A percentile compares a stretch with the other conserved stretches of the same genome.
Evolutionary conservation across 2,888 invertebrate species (phyloP).

Genomic region (Phania funesta): DNA sequence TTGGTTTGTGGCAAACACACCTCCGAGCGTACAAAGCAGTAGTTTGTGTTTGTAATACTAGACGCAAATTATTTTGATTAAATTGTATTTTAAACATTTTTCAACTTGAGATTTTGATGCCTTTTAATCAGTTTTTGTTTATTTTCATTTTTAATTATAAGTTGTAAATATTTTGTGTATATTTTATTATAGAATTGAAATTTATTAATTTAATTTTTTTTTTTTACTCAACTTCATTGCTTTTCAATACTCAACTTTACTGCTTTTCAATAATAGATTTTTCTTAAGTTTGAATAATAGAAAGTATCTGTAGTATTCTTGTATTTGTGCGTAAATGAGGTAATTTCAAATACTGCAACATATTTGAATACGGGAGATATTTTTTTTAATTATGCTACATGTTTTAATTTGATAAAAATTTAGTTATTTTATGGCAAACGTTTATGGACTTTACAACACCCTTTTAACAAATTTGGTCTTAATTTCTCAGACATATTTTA

Average conservation of each 20-base stretch:
- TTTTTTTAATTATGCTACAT: no score
- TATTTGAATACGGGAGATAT: no score
- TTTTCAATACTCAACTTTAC: background rate
- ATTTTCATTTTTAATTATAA: constrained; percentile 49
- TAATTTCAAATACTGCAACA: no score
- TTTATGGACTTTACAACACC: no score
- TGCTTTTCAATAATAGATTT: background rate
- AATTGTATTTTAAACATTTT: constrained; percentile 7
- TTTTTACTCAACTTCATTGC: background rate
- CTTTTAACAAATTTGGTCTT: no score
- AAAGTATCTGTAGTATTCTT: no score
- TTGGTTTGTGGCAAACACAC: constrained; percentile 23
- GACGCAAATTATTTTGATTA: background rate
- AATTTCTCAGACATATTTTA: no score
- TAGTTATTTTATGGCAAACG: no score
- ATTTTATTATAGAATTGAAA: background rate
- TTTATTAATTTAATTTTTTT: constrained; percentile 1
- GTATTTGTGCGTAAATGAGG: no score
- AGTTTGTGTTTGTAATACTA: background rate
- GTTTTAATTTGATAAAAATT: no score
- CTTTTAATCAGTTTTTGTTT: constrained; percentile 33
- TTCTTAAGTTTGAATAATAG: no score
- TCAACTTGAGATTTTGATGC: constrained; percentile 23
- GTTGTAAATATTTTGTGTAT: constrained; percentile 30
- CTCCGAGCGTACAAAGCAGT: background rate